phyloP scores from a whole-genome alignment of 2,113 vertebrate genomes.

The Accipiter virgatus region DNA sequence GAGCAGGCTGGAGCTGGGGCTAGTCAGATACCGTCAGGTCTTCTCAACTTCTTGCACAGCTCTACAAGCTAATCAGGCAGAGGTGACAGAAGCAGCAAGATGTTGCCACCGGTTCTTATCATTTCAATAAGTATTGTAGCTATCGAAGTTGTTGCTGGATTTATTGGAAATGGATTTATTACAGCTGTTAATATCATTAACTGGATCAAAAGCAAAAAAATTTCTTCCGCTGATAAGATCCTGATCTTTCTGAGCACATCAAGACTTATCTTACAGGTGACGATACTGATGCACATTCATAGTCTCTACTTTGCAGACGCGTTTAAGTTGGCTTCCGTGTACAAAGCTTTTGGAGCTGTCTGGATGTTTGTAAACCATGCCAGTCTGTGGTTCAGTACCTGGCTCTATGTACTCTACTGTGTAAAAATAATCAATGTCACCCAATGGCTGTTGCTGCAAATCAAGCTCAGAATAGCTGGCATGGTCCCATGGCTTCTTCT shows the following conservation, averaged over 20 bases:
- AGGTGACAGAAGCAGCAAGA: neutral
- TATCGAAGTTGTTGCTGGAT: slow-evolving; percentile 4
- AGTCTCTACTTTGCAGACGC: neutral
- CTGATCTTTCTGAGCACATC: slow-evolving; percentile 45
- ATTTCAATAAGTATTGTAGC: neutral
- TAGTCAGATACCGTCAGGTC: neutral
- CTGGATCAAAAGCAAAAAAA: slow-evolving; percentile 4
- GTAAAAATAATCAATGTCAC: slow-evolving; percentile 33
- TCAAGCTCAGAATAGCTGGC: slow-evolving; percentile 25
- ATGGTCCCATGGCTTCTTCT: slow-evolving; percentile 41
- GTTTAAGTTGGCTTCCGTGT: neutral
- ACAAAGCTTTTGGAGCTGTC: neutral
- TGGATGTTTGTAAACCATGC: slow-evolving; percentile 40
- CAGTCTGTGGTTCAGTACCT: slow-evolving; percentile 54
- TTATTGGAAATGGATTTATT: slow-evolving; percentile 45
- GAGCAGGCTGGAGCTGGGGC: neutral
- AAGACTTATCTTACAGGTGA: slow-evolving; percentile 19
- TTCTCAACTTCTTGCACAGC: neutral
- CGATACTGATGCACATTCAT: neutral
- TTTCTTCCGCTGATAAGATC: neutral
- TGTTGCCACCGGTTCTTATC: neutral
- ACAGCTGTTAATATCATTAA: neutral
- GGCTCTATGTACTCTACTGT: slow-evolving; percentile 40
- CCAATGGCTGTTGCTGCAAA: slow-evolving; percentile 10
- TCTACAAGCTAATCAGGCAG: neutral